Conservation (phyloP, 2,113 vertebrate species). For the Arenaria interpres region DNA sequence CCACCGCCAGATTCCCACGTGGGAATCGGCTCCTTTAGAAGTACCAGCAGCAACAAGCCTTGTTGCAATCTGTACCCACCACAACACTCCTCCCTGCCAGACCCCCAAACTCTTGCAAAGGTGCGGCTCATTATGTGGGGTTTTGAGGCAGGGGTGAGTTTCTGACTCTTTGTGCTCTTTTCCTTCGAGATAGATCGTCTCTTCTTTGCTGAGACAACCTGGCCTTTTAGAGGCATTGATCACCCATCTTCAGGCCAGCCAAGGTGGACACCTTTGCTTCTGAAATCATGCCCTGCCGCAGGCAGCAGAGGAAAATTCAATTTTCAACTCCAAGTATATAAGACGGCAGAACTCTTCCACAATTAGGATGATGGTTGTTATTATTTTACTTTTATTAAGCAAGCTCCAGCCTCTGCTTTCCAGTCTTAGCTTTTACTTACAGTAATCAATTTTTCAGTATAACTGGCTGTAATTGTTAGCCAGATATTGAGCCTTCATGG, state of each 20-base stretch:
- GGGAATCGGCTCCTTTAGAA: conserved; percentile 9
- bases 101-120: not conserved
- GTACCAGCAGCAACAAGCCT: conserved; percentile 12
- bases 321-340: conserved; percentile 17
- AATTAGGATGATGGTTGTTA: conserved; percentile 60
- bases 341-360: conserved; percentile 18
- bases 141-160: not conserved
- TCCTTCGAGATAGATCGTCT: not conserved
- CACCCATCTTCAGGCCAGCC: conserved; percentile 27
- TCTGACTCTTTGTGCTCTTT: not conserved
- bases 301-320: conserved; percentile 54
- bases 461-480: conserved; percentile 74
- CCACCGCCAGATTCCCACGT: conserved; percentile 11
- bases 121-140: accelerated
- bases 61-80: not conserved
- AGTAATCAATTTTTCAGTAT: conserved; percentile 76
- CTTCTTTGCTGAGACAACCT: conserved; percentile 42
- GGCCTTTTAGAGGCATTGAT: conserved; percentile 63
- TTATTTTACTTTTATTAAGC: conserved; percentile 76
- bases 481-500: conserved; percentile 70
- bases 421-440: conserved; percentile 73
- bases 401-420: conserved; percentile 53
- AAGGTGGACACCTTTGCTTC: conserved; percentile 57
- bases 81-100: not conserved
- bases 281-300: conserved; percentile 18